A percentile compares a stretch with the other conserved stretches of the same genome.
Conservation (phyloP, 2,888 invertebrate species). For the Coenonympha glycerion region DNA sequence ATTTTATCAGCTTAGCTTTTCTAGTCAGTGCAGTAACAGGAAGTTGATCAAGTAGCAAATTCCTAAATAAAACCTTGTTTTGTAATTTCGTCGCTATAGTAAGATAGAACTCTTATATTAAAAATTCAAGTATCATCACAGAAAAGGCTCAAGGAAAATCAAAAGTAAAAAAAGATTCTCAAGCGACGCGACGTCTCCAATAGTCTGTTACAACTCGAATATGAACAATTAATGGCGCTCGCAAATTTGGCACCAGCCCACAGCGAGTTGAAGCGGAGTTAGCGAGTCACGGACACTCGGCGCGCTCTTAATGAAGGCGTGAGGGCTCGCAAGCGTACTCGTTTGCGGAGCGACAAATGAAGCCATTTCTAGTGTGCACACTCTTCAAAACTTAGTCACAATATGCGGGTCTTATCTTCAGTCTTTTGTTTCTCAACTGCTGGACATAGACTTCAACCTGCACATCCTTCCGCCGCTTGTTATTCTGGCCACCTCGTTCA, state of each 20-base stretch:
- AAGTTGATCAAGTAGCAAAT: no score
- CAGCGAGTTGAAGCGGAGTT: slow-evolving; percentile 38
- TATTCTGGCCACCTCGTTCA: no score
- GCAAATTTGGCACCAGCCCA: slow-evolving; percentile 43
- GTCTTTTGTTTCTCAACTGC: no score
- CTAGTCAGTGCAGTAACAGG: no score
- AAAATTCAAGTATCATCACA: no score
- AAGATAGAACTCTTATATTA: no score
- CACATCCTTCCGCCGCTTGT: no score
- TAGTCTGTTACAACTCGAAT: neutral
- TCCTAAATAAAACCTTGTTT: no score
- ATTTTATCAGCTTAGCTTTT: no score
- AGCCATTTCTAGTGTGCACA: slow-evolving; percentile 33
- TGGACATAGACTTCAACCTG: no score
- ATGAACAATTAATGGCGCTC: slow-evolving; percentile 37
- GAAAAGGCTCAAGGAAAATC: neutral
- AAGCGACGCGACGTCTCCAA: neutral
- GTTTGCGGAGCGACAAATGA: slow-evolving; percentile 37
- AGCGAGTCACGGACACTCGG: slow-evolving; percentile 36
- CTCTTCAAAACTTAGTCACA: slow-evolving; percentile 35
- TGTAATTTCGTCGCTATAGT: no score
- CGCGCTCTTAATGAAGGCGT: slow-evolving; percentile 44
- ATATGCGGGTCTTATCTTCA: neutral
- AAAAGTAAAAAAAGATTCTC: neutral
- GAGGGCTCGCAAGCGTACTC: slow-evolving; percentile 33